Conservation (phyloP, 1,140 invertebrate species). For the Temnothorax nylanderi region DNA sequence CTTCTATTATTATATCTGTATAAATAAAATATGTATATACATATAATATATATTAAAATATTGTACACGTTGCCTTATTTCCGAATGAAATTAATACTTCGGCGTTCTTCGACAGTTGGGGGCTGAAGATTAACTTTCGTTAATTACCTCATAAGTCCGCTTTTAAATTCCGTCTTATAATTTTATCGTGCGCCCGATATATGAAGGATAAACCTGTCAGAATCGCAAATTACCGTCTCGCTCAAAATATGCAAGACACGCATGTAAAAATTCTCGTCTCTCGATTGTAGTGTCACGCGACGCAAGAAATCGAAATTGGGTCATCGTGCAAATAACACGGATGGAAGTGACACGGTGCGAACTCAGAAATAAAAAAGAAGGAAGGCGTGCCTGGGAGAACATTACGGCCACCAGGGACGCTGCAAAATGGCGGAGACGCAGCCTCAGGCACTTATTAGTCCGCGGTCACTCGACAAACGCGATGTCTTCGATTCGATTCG, state of each 20-base stretch:
- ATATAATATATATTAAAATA: neutral
- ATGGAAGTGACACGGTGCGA: conserved; percentile 16
- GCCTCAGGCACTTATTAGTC: conserved; percentile 41
- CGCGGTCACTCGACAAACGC: conserved; percentile 11
- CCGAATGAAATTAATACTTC: neutral
- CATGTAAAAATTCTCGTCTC: conserved; percentile 19
- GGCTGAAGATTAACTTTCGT: neutral
- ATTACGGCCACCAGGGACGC: conserved; percentile 28
- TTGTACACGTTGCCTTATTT: neutral
- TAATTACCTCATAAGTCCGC: neutral
- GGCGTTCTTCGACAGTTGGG: neutral
- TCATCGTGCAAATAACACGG: conserved; percentile 21
- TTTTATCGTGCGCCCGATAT: neutral
- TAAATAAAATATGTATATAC: neutral
- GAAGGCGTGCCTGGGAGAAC: conserved; percentile 25
- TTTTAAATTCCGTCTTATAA: conserved; percentile 9
- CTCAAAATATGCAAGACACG: conserved; percentile 12
- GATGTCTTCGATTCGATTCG: conserved; percentile 18
- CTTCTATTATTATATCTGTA: neutral
- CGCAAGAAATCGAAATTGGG: conserved; percentile 38
- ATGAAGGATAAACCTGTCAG: conserved; percentile 21
- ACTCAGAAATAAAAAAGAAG: conserved; percentile 25
- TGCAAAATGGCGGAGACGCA: conserved; percentile 13
- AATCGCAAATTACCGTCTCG: conserved; percentile 33
- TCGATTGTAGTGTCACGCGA: conserved; percentile 32